Percentiles rank a stretch among this genome's conserved stretches.
phyloP scores from a whole-genome alignment of 2,888 invertebrate genomes.

The Fabriciana adippe region DNA sequence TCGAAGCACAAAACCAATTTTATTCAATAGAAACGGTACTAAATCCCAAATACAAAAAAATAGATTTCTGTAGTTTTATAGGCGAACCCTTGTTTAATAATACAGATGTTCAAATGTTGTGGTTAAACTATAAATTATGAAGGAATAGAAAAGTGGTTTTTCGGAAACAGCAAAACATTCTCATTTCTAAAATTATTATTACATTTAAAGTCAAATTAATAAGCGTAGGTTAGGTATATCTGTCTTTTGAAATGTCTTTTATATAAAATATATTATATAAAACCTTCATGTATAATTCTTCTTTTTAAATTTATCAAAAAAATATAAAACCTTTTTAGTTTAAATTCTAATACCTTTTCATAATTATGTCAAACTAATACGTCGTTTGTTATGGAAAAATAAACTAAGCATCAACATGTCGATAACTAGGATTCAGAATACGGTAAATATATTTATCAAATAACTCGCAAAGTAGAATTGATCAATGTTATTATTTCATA shows the following conservation, averaged over 20 bases:
- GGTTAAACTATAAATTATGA: constrained; percentile 7
- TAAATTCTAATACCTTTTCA: too few relatives aligned
- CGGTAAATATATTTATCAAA: background rate
- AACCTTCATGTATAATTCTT: too few relatives aligned
- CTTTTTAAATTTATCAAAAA: too few relatives aligned
- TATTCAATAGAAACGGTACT: constrained; percentile 2
- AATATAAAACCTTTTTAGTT: too few relatives aligned
- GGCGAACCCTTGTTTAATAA: constrained; percentile 6
- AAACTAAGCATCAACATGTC: constrained; percentile 1
- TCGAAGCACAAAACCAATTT: background rate
- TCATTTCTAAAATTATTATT: background rate
- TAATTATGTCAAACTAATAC: too few relatives aligned
- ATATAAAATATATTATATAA: too few relatives aligned
- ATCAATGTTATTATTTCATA: background rate
- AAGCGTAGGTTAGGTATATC: too few relatives aligned
- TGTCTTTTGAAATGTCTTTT: too few relatives aligned
- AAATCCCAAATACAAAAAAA: constrained; percentile 4
- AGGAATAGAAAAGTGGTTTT: background rate
- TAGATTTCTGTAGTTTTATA: background rate
- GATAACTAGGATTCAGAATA: background rate
- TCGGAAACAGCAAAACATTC: background rate
- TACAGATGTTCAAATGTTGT: constrained; percentile 5
- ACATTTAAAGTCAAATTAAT: too few relatives aligned
- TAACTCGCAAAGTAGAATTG: background rate
- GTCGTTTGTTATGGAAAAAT: too few relatives aligned